Evolutionary conservation across 2,113 vertebrate species (phyloP), one percentile per base, ranked within the genome.

Genomic region (Albula goreensis): DNA sequence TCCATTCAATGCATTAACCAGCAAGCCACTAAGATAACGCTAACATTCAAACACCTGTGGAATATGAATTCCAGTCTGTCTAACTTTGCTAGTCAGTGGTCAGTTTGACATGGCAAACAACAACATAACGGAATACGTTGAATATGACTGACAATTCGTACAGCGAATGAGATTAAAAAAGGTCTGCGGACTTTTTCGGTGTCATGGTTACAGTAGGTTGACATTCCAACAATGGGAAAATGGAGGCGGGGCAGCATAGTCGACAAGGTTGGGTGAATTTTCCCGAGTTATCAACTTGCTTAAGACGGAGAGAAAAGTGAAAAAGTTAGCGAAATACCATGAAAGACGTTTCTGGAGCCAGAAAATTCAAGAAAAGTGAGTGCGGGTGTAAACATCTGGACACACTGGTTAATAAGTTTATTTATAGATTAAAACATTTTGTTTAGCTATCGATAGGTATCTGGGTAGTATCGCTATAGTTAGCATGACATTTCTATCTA

Each of bases 181-280:
- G 85, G 86, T 51, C 25, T 92, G 94, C 92, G 85, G 94, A 93
- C 88, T 83, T 50, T 19, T 82, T 80, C 63, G 93, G 93, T 90
- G 88, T 87, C 90, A 87, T 88, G 87, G 95, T 88, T 85, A 95
- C 94, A 5, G 56, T 66, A 7, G 60, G 70, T 89, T 89, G 87
- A 91, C 91, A 92, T 92, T 94, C 90, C 90, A 88, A 87, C 90
- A 91, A 89, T 88, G 90, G 92, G 88, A 91, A 63, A 85, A 80
- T 13, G 19, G 80, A 87, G 91, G 94, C 93, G 92, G 93, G 94
- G 87, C 81, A 88, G 22, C 31, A 0, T 7, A 41, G 31, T 74
- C 82, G 53, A 95, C 95, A 96, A 2, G 94, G 89, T 88, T 90
- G 95, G 86, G 80, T 95, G 93, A 90, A 81, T 90, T 87, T 87